Conservation (phyloP, 2,113 vertebrate genomes). For the Odobenus rosmarus region DNA sequence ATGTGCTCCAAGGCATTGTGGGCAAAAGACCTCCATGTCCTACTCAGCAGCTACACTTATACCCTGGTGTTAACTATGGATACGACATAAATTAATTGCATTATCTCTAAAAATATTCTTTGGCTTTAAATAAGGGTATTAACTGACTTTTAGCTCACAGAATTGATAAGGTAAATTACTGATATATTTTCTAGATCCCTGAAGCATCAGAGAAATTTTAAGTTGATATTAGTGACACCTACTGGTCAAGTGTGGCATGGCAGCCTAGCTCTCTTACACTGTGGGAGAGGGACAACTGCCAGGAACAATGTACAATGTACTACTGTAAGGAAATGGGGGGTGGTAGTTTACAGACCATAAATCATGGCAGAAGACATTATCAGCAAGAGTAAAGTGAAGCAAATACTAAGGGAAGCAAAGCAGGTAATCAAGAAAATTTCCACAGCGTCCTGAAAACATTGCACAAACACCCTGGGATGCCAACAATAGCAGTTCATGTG, state of each 20-base stretch:
- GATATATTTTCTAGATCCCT: not conserved
- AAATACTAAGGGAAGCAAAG: not conserved
- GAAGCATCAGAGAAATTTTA: not conserved
- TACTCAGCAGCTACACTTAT: not conserved
- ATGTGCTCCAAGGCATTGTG: not conserved
- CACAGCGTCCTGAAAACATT: not conserved
- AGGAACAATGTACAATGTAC: not conserved
- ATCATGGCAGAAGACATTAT: not conserved
- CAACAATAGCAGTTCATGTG: not conserved
- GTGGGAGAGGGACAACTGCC: not conserved
- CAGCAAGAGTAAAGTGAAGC: not conserved
- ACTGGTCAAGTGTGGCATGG: not conserved
- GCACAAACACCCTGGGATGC: not conserved
- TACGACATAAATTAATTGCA: not conserved
- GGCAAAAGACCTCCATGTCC: not conserved
- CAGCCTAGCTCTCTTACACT: slow-evolving; percentile 22
- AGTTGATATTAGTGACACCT: not conserved
- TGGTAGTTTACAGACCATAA: not conserved
- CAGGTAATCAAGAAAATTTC: not conserved
- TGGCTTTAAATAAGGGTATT: not conserved
- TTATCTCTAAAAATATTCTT: not conserved
- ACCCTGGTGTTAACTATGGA: not conserved
- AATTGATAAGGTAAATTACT: not conserved
- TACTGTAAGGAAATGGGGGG: not conserved
- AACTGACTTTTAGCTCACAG: not conserved